These are phyloP conservation scores for Coregonus clupeaformis DNA, from an alignment of 2,113 vertebrate genomes.

Conservation along the genomic window DNA sequence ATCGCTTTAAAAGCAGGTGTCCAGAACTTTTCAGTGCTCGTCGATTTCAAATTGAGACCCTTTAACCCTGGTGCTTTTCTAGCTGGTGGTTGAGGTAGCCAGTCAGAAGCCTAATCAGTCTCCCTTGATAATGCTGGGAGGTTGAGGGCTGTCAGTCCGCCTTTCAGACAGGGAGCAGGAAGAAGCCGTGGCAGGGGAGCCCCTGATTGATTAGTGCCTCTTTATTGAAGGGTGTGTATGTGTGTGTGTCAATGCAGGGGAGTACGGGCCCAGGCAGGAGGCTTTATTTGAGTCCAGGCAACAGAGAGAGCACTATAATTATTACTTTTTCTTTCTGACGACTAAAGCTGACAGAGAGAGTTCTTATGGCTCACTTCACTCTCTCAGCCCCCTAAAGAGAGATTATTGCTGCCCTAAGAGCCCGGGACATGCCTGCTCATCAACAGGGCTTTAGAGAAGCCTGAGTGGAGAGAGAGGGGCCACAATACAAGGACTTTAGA, in stretches of 20 bases:
- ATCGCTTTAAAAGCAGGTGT: slow-evolving; percentile 81
- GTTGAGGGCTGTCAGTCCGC: slow-evolving; percentile 76
- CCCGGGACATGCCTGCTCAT: slow-evolving; percentile 51
- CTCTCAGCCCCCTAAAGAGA: slow-evolving; percentile 69
- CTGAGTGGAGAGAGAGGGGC: slow-evolving; percentile 31
- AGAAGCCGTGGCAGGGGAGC: slow-evolving; percentile 67
- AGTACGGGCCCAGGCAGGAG: slow-evolving; percentile 51
- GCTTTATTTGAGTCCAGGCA: slow-evolving; percentile 69
- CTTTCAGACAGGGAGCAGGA: slow-evolving; percentile 69
- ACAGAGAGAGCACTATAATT: slow-evolving; percentile 65
- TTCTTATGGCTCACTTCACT: slow-evolving; percentile 72
- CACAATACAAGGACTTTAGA: slow-evolving; percentile 35
- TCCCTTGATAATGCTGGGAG: slow-evolving; percentile 71
- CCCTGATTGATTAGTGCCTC: slow-evolving; percentile 77
- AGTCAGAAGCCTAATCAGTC: slow-evolving; percentile 75
- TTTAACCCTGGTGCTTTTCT: slow-evolving; percentile 70
- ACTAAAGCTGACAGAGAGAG: slow-evolving; percentile 64
- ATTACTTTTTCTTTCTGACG: slow-evolving; percentile 74
- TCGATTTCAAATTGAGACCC: slow-evolving; percentile 58
- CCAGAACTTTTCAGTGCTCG: slow-evolving; percentile 71
- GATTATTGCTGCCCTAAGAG: slow-evolving; percentile 69
- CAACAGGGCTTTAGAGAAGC: slow-evolving; percentile 53
- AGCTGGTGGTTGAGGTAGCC: slow-evolving; percentile 72
- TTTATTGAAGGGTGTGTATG: slow-evolving; percentile 67
- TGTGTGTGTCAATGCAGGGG: neutral